Base-by-base conservation (phyloP, 2,888 invertebrate species). In the Synanthedon formicaeformis region DNA sequence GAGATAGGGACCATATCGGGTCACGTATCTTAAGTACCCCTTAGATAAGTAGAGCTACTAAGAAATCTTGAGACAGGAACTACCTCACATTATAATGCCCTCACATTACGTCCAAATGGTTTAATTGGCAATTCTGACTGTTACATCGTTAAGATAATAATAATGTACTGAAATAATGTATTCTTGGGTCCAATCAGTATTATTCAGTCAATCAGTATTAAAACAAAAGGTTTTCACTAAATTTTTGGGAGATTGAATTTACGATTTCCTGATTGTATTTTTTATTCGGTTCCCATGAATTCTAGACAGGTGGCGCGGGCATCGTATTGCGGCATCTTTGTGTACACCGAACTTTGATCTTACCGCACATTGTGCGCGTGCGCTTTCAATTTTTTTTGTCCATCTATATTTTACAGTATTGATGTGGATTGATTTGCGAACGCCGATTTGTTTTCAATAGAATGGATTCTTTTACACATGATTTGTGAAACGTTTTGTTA, bases 271-370 rank as follows among this genome's bases (percentile, higher is more conserved):
- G 34, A 34, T 34, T 45, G 6, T 13, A 45, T 45, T 45, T 45
- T 45, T 66, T 45, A n/a, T 14, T 45, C 8, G 71, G 74, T 83
- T 85, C 84, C 78, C 84, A 83, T 81, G 83, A 78, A 81, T 81
- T 77, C 76, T 75, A 72, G 79, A 78, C 86, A 86, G 86, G 86
- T 85, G 86, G 82, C 75, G 73, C 72, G 76, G 77, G 75, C 72
- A 74, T 73, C 69, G 77, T 63, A 63, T 69, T 66, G 78, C 82
- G 84, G 85, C 73, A 60, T 71, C 76, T 83, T 80, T 82, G 75
- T 23, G 12, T 69, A 66, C 58, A 57, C 41, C 56, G 55, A 59
- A 55, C 71, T 81, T 80, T 83, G 78, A 83, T 78, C 69, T 72
- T 59, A 73, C 86, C 86, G 84, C 64, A 67, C 73, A 75, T 80